Base-by-base conservation (phyloP, 2,888 invertebrate species). In the Hylaea fasciaria region DNA sequence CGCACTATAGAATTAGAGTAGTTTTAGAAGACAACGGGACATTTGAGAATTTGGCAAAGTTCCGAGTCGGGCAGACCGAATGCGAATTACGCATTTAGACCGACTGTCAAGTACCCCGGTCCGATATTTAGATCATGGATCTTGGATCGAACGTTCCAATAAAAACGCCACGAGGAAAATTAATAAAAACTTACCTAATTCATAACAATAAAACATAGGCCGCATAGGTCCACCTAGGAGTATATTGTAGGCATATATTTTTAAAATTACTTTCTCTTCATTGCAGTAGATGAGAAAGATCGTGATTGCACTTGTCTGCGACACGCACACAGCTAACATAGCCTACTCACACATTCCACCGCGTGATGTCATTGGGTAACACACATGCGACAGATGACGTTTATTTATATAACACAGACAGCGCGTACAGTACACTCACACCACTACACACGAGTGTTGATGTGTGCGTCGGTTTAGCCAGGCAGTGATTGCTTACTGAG, bases 41-140 rank as follows among this genome's bases (percentile, higher is more conserved):
- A 77, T 74, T 68, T 72, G 55, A 73, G 72, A 76, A 72, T 74
- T 82, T 86, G 85, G 85, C 85, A 81, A 62, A 56, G 74, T 71
- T 82, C 86, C 86, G 79, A 83, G 77, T 76, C 77, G 76, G 73
- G 69, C 77, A 78, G 69, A 71, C 72, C 73, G 71, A 69, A 69
- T 64, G 64, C 63, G 70, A 58, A 73, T 71, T 65, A 66, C 69
- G 65, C 65, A 65, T 69, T 71, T 68, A 71, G 67, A 70, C 68
- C 63, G 62, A 62, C 71, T 73, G 74, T 75, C 76, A 76, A 75
- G 71, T 64, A 61, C 39, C 62, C 60, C 43, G 52, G 65, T 66
- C 28, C 61, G 67, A 71, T 67, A 75, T 77, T 72, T 72, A 59
- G 73, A 71, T 66, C 69, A 67, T 62, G 64, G 60, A 71, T 66